Base-by-base conservation (phyloP, 2,888 invertebrate genomes). In the Athalia rosae region DNA sequence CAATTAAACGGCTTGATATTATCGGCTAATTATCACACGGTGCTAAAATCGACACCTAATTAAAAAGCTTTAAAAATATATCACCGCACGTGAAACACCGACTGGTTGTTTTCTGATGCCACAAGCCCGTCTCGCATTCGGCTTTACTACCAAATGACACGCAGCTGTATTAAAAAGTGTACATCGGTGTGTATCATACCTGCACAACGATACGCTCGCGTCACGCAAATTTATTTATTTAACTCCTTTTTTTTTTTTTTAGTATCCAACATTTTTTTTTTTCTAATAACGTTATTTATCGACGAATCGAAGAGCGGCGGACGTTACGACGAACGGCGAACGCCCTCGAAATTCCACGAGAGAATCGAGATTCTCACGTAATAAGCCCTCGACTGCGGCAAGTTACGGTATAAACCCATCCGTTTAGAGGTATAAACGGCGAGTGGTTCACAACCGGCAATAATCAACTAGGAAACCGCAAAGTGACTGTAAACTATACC, bases 41-140 rank as follows among this genome's bases (percentile, higher is more conserved):
- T 58, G 58, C 15, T 71, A 71, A 71, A 71, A 56, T 58, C 58
- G 56, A 71, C 71, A 71, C 71, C 56, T 71, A 71, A 71, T 71
- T 71, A 71, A 71, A 71, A 71, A 43, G 58, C 71, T 58, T n/a
- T 71, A 58, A 71, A 69, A 71, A 58, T 58, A 71, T 71, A 28
- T 28, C 28, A 28, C 28, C 28, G 28, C 28, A 28, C 28, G 28
- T 28, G 28, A 28, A 28, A 28, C 28, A 28, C 28, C 28, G 28
- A 28, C 28, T 28, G 28, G 28, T 28, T 58, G 45, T 41, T n/a
- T 71, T 71, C 56, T 71, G 43, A 58, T 58, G 13, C 41, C 13
- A 15, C 8, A 11, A 63, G 11, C 6, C 11, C 6, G 56, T 41
- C 41, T 71, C 43, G 58, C 28, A 58, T 56, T 45, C 28, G 48